Evolutionary conservation across 2,113 vertebrate genomes (phyloP).

Genomic region (Elaphurus davidianus): DNA sequence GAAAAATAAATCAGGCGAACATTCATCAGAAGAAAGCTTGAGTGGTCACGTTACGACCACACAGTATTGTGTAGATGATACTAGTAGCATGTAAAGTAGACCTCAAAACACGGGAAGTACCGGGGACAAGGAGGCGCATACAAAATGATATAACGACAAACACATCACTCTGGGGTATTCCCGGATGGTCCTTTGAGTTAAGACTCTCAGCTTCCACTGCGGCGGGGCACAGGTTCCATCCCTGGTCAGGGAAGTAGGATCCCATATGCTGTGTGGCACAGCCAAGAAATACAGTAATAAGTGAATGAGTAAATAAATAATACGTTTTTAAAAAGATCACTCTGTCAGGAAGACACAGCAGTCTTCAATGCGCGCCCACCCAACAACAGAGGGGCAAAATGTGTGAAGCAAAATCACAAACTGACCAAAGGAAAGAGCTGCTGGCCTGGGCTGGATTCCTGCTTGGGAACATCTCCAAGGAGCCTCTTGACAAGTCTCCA

Average conservation of each 20-base stretch:
- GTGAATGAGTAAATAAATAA: background rate
- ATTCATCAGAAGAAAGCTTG: background rate
- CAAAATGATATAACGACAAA: fast-evolving
- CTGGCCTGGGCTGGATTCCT: fast-evolving
- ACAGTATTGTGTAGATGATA: fast-evolving
- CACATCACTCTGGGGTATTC: fast-evolving
- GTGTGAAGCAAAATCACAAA: fast-evolving
- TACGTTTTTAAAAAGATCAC: fast-evolving
- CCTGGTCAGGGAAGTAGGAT: background rate
- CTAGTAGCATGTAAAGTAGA: background rate
- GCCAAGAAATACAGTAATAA: background rate
- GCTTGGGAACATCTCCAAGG: background rate
- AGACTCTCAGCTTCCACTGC: background rate
- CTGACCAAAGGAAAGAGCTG: fast-evolving
- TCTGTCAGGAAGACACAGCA: background rate
- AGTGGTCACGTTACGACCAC: fast-evolving
- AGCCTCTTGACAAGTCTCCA: too few species aligned
- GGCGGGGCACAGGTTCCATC: background rate
- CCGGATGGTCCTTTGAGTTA: background rate
- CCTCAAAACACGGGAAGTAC: background rate
- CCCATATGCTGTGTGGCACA: background rate
- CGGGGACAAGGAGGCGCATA: too few species aligned
- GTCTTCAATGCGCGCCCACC: fast-evolving
- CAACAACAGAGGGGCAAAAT: background rate
- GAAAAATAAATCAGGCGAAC: fast-evolving